phyloP scores from a whole-genome alignment of 2,888 invertebrate species.

The Marronus borbonicus region DNA sequence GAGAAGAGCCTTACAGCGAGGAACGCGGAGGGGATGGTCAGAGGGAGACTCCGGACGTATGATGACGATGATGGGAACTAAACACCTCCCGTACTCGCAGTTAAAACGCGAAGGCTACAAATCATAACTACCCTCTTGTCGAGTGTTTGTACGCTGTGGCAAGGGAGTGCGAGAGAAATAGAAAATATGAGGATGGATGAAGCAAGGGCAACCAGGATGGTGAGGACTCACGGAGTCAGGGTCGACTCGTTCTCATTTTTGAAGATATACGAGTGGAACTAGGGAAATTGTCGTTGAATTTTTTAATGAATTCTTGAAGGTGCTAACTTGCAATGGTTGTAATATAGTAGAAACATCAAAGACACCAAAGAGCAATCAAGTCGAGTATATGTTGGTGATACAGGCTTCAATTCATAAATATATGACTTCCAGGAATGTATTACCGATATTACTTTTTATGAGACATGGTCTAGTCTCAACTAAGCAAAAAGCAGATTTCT shows the following conservation, averaged over 20 bases:
- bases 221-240: not conserved
- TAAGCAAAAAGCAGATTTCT: no score
- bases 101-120: constrained; percentile 65
- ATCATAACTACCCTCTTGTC: constrained; percentile 65
- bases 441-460: no score
- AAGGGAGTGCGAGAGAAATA: not conserved
- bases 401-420: no score
- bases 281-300: not conserved
- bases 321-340: no score
- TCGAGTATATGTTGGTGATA: no score
- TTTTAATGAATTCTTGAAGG: no score
- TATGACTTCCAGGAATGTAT: no score
- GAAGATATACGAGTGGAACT: not conserved
- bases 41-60: constrained; percentile 36
- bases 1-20: not conserved
- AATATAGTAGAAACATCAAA: no score
- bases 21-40: constrained; percentile 1
- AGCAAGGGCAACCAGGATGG: not conserved
- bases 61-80: constrained; percentile 62
- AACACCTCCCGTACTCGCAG: constrained; percentile 65
- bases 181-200: not conserved
- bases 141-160: not conserved
- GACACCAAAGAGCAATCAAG: no score
- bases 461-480: no score
- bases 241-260: constrained; percentile 4